Percentiles rank a stretch among this genome's conserved stretches.
Evolutionary conservation across 1,140 invertebrate genomes (phyloP).

Genomic region (silkworm (Bombyx mori)): ASM3026992v2 NC_085131.1:3025501-3026000

Average conservation of each 20-base stretch:
- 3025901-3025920: too few relatives aligned
- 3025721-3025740: conserved; percentile 39
- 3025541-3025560: conserved; percentile 9
- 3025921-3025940: too few relatives aligned
- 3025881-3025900: not conserved
- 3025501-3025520: conserved; percentile 10
- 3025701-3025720: conserved; percentile 59
- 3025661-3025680: conserved; percentile 51
- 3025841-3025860: too few relatives aligned
- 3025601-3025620: conserved; percentile 44
- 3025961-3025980: too few relatives aligned
- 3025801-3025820: conserved; percentile 50
- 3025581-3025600: conserved; percentile 28
- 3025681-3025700: conserved; percentile 35
- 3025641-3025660: conserved; percentile 30
- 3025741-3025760: conserved; percentile 29
- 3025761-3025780: conserved; percentile 55
- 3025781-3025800: conserved; percentile 56
- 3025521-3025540: not conserved
- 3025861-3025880: too few relatives aligned
- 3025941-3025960: too few relatives aligned
- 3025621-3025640: conserved; percentile 43
- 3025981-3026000: too few relatives aligned
- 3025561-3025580: conserved; percentile 42
- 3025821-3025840: conserved; percentile 21